Evolutionary conservation across 2,888 invertebrate genomes (phyloP).

Genomic region (Gastracanthus pulcherrimus): DNA sequence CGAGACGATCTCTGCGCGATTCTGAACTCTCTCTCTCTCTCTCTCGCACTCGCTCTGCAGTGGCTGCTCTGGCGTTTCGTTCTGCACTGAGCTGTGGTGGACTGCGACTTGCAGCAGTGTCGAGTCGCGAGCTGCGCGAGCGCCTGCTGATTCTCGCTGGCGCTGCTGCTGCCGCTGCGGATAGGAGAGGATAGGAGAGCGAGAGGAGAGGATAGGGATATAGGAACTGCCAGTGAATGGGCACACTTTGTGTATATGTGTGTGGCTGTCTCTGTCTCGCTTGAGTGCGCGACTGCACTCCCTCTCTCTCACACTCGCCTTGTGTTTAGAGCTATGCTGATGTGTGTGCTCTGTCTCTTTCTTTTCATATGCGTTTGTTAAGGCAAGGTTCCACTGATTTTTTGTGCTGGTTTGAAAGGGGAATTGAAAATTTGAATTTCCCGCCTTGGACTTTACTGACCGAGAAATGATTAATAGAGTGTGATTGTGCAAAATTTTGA

Average conservation of each 20-base stretch:
- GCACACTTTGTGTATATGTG: slow-evolving; percentile 43
- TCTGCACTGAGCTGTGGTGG: slow-evolving; percentile 30
- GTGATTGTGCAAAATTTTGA: no score
- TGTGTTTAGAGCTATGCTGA: background rate
- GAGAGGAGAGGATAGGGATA: no score
- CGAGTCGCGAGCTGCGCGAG: background rate
- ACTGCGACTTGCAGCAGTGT: no score
- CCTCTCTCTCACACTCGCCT: background rate
- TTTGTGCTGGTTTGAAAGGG: no score
- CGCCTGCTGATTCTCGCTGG: slow-evolving; percentile 30
- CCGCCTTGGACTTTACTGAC: no score
- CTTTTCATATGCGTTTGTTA: background rate
- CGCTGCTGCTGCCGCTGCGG: slow-evolving; percentile 54
- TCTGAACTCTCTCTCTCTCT: slow-evolving; percentile 19
- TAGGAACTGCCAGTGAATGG: slow-evolving; percentile 48
- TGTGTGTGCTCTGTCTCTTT: background rate
- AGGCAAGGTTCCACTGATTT: no score
- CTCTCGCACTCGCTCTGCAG: slow-evolving; percentile 6
- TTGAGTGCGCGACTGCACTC: background rate
- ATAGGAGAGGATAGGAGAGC: no score
- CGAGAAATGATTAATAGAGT: no score
- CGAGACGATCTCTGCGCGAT: background rate
- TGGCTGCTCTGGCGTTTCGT: slow-evolving; percentile 37
- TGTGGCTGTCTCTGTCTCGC: slow-evolving; percentile 5
- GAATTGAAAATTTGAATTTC: no score